Base-by-base conservation (phyloP, 2,113 vertebrate genomes). In the Symphodus melops region DNA sequence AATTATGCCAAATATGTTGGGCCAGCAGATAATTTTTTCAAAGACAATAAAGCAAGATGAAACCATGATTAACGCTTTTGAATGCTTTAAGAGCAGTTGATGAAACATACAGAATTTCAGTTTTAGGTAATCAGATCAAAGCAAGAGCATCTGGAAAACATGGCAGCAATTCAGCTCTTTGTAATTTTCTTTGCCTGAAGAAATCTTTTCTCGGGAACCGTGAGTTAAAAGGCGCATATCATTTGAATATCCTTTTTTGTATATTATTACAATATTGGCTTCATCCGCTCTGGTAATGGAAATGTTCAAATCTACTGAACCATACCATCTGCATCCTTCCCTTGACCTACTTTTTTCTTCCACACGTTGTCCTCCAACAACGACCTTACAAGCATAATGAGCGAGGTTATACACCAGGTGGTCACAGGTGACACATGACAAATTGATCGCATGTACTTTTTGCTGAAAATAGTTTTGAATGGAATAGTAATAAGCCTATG, bases 331-430 rank as follows among this genome's bases (percentile, higher is more conserved):
- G 42, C 25, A 49, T 74, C 28, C 49, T 72, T 71, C 12, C 77
- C 53, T 78, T 85, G 86, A 90, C 89, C 88, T 68, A 88, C 55
- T 79, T 90, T 39, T 57, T 84, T 28, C 63, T 36, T 65, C 39
- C 39, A 42, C 59, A 28, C 20, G 41, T 49, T 51, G 28, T 57
- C 64, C 68, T 12, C 55, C 62, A 54, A 51, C 33, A 49, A 79
- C 42, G 16, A 70, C 55, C 55, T 39, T 44, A 23, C 37, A 23
- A 66, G 28, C 9, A 73, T 90, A 87, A 88, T 73, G 73, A 85
- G 62, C 51, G 28, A 68, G 62, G 77, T 72, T 44, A 39, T 63
- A 63, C 48, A 68, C 53, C 62, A 82, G 76, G 56, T 82, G 72
- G 71, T 63, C 11, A 10, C 62, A 86, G 71, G 76, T 64, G 75